Conservation (phyloP, 1,140 invertebrate genomes). For the Anoplolepis gracilipes region DNA sequence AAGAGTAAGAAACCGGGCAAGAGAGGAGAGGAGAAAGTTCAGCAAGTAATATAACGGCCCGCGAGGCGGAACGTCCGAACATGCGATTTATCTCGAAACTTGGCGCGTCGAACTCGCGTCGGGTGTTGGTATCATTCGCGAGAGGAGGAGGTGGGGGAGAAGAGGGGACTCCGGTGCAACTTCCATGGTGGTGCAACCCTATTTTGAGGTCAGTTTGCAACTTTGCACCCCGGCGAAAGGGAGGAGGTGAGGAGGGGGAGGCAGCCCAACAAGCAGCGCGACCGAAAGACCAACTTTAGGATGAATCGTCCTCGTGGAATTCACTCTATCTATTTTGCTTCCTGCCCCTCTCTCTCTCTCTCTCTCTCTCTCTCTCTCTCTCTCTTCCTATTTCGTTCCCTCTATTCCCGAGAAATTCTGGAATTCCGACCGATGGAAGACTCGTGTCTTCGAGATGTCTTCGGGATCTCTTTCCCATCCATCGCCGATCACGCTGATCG, state of each 20-base stretch:
- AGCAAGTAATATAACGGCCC: slow-evolving; percentile 60
- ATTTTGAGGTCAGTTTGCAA: slow-evolving; percentile 62
- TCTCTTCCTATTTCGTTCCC: neutral
- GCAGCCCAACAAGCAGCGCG: slow-evolving; percentile 18
- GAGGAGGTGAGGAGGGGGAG: neutral
- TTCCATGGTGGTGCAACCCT: slow-evolving; percentile 44
- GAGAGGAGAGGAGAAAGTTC: slow-evolving; percentile 55
- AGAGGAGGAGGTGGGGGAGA: neutral
- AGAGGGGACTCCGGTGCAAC: neutral
- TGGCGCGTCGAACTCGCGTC: slow-evolving; percentile 59
- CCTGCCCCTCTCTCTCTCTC: neutral
- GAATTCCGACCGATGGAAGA: slow-evolving; percentile 2
- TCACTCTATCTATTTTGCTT: slow-evolving; percentile 52
- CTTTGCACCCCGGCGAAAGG: slow-evolving; percentile 8
- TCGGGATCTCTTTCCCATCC: slow-evolving; percentile 2
- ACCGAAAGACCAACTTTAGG: slow-evolving; percentile 51
- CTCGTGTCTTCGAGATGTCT: slow-evolving; percentile 24
- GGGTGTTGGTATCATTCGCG: slow-evolving; percentile 56
- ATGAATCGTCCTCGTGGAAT: slow-evolving; percentile 56
- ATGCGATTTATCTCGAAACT: slow-evolving; percentile 59
- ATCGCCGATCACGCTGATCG: neutral
- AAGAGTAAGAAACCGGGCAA: slow-evolving; percentile 38
- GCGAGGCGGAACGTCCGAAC: slow-evolving; percentile 56
- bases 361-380: neutral
- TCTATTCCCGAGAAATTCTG: slow-evolving; percentile 11